Evolutionary conservation across 1,140 invertebrate species (phyloP).

Genomic region (Globodera ellingtonae): DNA sequence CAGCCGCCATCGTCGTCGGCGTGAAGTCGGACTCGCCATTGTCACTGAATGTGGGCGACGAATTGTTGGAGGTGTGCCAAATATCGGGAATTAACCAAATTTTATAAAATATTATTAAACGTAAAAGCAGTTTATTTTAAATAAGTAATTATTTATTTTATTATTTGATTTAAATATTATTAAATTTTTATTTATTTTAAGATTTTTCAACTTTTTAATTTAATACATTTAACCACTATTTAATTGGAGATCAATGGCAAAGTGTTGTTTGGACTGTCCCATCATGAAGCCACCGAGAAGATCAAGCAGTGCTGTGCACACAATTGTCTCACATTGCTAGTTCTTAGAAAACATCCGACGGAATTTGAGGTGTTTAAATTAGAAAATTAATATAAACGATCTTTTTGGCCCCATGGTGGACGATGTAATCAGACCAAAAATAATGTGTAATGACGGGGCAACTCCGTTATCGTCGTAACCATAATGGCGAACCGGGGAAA

Average conservation of each 20-base stretch:
- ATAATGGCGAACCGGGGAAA: too few relatives aligned
- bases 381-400: too few relatives aligned
- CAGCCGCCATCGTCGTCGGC: slow-evolving; percentile 79
- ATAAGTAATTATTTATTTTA: background rate
- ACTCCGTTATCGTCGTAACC: too few relatives aligned
- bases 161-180: background rate
- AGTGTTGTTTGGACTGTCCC: slow-evolving; percentile 59
- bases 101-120: too few relatives aligned
- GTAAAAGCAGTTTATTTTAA: too few relatives aligned
- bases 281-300: slow-evolving; percentile 56
- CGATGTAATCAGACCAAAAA: too few relatives aligned
- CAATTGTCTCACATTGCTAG: slow-evolving; percentile 54
- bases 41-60: slow-evolving; percentile 85
- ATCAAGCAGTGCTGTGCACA: slow-evolving; percentile 60
- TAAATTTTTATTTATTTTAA: slow-evolving; percentile 9
- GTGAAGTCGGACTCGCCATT: slow-evolving; percentile 84
- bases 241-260: slow-evolving; percentile 57
- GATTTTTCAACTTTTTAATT: background rate
- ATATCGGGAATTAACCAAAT: background rate
- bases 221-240: background rate
- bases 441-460: too few relatives aligned
- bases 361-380: background rate
- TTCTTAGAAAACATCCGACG: slow-evolving; percentile 40
- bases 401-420: too few relatives aligned
- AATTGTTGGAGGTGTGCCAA: slow-evolving; percentile 81